A percentile compares a stretch with the other conserved stretches of the same genome.
Evolutionary conservation across 2,113 vertebrate species (phyloP).

Genomic region (Chrysemys picta): DNA sequence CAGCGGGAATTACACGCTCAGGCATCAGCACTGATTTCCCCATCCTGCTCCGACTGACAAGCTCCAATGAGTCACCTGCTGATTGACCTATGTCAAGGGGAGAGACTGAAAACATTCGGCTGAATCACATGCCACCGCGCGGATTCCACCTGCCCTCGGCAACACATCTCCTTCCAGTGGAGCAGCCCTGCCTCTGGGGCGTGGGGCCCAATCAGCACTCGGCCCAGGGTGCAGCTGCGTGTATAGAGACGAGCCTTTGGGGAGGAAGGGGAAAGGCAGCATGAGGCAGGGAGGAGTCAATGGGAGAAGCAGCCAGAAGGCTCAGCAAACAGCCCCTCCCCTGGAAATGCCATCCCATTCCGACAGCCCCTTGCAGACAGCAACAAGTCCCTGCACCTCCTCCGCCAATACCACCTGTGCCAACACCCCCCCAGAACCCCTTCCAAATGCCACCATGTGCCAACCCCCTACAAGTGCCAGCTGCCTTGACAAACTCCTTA

Average conservation of each 20-base stretch:
- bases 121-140: slow-evolving; percentile 82
- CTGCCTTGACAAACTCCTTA: not conserved
- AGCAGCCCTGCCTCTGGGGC: slow-evolving; percentile 68
- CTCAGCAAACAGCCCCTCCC: not conserved
- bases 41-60: rapidly evolving
- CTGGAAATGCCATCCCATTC: not conserved
- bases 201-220: slow-evolving; percentile 72
- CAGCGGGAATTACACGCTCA: rapidly evolving
- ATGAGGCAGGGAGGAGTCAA: not conserved
- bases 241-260: slow-evolving; percentile 81
- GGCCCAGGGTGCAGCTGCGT: slow-evolving; percentile 79
- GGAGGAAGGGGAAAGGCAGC: rapidly evolving
- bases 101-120: slow-evolving; percentile 5
- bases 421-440: not conserved
- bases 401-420: not conserved
- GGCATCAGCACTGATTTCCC: not conserved
- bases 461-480: rapidly evolving
- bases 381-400: not conserved
- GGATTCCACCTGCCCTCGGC: slow-evolving; percentile 78
- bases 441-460: not conserved
- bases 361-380: rapidly evolving
- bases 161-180: slow-evolving; percentile 87
- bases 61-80: not conserved
- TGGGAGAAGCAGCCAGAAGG: not conserved
- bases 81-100: rapidly evolving